Conservation (phyloP, 1,140 invertebrate species). For the Sipha flava region DNA sequence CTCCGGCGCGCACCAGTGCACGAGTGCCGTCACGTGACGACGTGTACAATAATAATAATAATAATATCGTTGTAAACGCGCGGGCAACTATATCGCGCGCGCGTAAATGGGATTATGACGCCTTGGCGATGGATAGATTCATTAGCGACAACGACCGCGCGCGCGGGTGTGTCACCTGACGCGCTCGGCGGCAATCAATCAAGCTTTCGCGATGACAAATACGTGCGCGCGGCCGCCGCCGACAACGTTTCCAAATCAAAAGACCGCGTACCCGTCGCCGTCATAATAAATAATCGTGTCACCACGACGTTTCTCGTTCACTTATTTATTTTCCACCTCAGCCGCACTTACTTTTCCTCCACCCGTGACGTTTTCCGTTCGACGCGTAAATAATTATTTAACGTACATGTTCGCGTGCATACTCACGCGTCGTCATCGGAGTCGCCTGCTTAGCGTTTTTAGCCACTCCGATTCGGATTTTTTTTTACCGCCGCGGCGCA, state of each 20-base stretch:
- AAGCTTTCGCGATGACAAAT: conserved; percentile 4
- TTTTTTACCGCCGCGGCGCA: too few species aligned
- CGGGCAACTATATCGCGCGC: background rate
- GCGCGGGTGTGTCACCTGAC: conserved; percentile 24
- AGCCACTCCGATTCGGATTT: too few species aligned
- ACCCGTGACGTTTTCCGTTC: background rate
- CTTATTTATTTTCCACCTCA: background rate
- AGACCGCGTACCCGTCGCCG: background rate
- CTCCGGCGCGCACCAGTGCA: too few species aligned
- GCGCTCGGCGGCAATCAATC: conserved; percentile 15
- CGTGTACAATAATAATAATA: too few species aligned
- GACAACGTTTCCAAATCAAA: conserved; percentile 8
- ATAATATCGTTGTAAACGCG: too few species aligned
- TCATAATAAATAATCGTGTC: conserved; percentile 14
- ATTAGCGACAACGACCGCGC: conserved; percentile 21
- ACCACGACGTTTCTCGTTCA: background rate
- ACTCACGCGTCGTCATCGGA: too few species aligned
- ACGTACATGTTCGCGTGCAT: too few species aligned
- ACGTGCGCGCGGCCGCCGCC: background rate
- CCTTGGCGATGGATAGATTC: conserved; percentile 23
- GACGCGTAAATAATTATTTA: background rate
- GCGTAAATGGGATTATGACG: conserved; percentile 17
- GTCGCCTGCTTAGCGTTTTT: too few species aligned
- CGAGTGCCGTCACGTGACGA: too few species aligned
- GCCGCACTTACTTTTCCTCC: too few species aligned